A percentile compares a stretch with the other conserved stretches of the same genome.
phyloP scores from a whole-genome alignment of 1,140 invertebrate species.

The Drosophila quadrilineata region DNA sequence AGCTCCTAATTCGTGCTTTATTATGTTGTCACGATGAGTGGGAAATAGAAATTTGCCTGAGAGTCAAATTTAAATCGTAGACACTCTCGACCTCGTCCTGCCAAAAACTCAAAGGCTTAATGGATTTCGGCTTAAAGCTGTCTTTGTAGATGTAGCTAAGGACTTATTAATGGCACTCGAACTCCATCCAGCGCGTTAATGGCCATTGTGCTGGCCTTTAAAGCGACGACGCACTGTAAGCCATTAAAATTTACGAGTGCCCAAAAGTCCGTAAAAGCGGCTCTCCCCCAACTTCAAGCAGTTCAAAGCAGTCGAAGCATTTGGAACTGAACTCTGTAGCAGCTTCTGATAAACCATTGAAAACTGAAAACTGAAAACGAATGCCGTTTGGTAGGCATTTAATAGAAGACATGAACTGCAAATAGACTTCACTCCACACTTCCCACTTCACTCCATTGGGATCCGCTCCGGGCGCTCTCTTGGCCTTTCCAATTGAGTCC shows the following conservation, averaged over 20 bases:
- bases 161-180: conserved; percentile 12
- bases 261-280: conserved; percentile 6
- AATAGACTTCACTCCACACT: background rate
- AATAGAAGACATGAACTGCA: conserved; percentile 35
- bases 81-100: background rate
- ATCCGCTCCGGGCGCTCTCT: no score
- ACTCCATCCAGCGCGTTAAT: background rate
- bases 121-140: conserved; percentile 19
- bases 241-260: conserved; percentile 64
- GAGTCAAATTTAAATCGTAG: background rate
- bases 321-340: no score
- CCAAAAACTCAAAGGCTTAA: conserved; percentile 14
- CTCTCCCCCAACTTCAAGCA: background rate
- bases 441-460: no score
- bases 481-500: background rate
- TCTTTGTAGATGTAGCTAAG: background rate
- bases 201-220: conserved; percentile 14
- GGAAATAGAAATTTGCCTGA: conserved; percentile 2
- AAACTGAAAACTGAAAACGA: conserved; percentile 7
- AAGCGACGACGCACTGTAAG: conserved; percentile 8
- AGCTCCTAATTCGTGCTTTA: conserved; percentile 60
- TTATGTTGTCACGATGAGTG: conserved; percentile 46
- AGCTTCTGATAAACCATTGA: background rate
- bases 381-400: conserved; percentile 43
- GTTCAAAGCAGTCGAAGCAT: background rate